These are phyloP conservation scores for Myripristis murdjan DNA, from an alignment of 2,797 vertebrate species.

Conservation along the genomic window DNA sequence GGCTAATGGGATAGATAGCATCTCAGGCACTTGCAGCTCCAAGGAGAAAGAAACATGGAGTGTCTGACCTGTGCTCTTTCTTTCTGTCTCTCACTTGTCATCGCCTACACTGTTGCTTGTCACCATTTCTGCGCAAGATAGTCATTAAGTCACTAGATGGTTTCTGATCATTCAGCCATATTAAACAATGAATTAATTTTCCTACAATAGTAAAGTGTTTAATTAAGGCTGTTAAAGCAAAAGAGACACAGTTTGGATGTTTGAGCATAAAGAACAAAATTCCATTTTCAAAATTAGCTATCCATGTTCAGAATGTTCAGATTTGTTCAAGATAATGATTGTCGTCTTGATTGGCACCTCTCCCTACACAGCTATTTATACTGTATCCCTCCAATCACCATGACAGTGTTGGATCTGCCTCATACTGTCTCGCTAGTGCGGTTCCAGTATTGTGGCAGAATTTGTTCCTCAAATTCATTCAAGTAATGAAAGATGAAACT, in stretches of 20 bases:
- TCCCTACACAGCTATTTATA: not conserved
- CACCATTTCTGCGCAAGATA: not conserved
- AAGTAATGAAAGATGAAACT: conserved; percentile 62
- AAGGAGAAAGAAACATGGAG: not conserved
- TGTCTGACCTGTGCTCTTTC: not conserved
- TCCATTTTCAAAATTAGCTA: no score
- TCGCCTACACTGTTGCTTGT: not conserved
- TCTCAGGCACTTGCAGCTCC: conserved; percentile 12
- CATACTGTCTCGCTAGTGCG: conserved; percentile 7
- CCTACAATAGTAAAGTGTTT: not conserved
- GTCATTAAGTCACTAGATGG: not conserved
- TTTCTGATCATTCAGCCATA: not conserved
- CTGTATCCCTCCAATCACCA: not conserved
- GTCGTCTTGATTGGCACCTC: not conserved
- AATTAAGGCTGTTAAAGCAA: not conserved
- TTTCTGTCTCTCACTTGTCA: not conserved
- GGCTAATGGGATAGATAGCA: conserved; percentile 26
- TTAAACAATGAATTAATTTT: not conserved
- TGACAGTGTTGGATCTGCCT: not conserved
- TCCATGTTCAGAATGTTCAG: no score
- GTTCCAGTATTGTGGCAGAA: conserved; percentile 29
- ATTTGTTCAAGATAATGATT: conserved; percentile 3
- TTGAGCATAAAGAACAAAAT: no score
- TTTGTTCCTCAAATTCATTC: conserved; percentile 55
- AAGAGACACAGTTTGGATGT: not conserved